Evolutionary conservation across 2,888 invertebrate genomes (phyloP), one percentile per base, ranked within the genome.

Genomic region (Petrolisthes manimaculis): DNA sequence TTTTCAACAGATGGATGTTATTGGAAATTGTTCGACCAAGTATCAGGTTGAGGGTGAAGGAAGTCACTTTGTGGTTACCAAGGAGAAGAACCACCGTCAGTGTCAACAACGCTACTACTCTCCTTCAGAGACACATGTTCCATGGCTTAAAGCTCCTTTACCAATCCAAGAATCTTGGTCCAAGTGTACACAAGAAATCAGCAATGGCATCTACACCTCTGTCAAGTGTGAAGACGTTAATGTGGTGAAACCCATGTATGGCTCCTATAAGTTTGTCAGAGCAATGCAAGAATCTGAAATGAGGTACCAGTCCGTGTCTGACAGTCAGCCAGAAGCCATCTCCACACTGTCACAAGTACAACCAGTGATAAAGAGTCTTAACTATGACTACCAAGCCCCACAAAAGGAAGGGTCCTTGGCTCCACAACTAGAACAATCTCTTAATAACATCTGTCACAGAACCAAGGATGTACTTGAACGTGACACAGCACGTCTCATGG

Each of bases 1-100:
- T 78, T 5, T 78, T 18, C 69, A 55, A 88, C 84, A 89, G 89
- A 89, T 78, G n/a, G 89, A 85, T 56, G 82, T 89, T 21, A n/a
- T 83, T 18, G 89, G 89, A 67, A 82, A 12, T 55, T 89, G 89
- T 56, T 82, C 89, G 12, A 89, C 89, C 5, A 67, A 69, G 56
- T 85, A 89, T 53, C 77, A 82, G 81, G 69, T 85, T 14, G 14
- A 78, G 78, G 53, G 21, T 18, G 78, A 85, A 12, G 83, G 86
- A 54, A 67, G 82, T 14, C 82, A 74, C 21, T 55, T 86, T n/a
- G 61, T 89, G 24, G 78, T 86, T 12, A 78, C 18, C 37, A 89
- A 89, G 79, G 81, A 83, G 78, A 89, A 89, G 85, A 78, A 89
- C 78, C 85, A 85, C 67, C 67, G 83, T 3, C 55, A 71, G 21